These are phyloP conservation scores for Atethmia centrago DNA, from an alignment of 2,888 invertebrate genomes.

Conservation along the genomic window DNA sequence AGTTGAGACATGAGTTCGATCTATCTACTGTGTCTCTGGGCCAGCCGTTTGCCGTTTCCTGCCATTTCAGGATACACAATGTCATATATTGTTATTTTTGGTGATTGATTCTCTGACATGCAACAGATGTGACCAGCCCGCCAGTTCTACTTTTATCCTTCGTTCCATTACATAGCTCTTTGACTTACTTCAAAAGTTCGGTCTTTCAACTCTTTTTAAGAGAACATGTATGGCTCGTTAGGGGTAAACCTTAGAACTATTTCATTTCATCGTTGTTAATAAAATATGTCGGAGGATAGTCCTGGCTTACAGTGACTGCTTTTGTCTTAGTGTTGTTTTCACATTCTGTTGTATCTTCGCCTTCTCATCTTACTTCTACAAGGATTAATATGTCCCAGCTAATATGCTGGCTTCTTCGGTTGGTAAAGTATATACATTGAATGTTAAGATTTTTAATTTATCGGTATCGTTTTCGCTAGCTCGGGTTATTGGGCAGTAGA, in stretches of 20 bases:
- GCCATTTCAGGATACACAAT: not conserved
- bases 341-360: not conserved
- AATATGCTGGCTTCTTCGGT: not conserved
- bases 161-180: too few relatives aligned
- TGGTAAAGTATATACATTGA: not conserved
- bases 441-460: constrained; percentile 6
- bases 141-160: not conserved
- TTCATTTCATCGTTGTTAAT: not conserved
- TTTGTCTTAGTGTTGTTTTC: not conserved
- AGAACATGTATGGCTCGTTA: not conserved
- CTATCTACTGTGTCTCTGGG: not conserved
- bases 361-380: not conserved
- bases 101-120: not conserved
- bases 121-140: not conserved
- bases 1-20: not conserved
- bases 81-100: not conserved
- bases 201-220: too few relatives aligned
- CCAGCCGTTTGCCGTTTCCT: not conserved
- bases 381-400: not conserved
- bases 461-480: constrained; percentile 24
- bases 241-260: not conserved
- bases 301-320: not conserved
- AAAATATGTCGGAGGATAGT: not conserved
- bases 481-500: constrained; percentile 3
- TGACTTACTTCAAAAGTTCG: not conserved